Conservation (phyloP, 1,140 invertebrate genomes). For the Ganaspis sp. region DNA sequence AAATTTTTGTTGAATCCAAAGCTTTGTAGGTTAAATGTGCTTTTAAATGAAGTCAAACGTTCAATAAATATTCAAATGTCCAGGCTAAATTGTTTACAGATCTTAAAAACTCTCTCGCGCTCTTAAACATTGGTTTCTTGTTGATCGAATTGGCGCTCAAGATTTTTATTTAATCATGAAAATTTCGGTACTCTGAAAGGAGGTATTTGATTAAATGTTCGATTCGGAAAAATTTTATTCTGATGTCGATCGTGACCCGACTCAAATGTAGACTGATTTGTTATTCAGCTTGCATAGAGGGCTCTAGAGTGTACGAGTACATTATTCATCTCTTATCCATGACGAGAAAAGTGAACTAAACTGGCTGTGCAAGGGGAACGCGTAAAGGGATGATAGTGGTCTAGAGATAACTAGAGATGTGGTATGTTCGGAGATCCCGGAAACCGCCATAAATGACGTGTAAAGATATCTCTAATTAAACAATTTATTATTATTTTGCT, state of each 20-base stretch:
- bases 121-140: no score
- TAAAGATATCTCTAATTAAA: not conserved
- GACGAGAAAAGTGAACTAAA: slow-evolving; percentile 65
- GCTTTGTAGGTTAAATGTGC: no score
- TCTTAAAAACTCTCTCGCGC: no score
- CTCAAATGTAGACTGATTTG: slow-evolving; percentile 71
- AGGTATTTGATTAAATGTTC: not conserved
- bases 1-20: no score
- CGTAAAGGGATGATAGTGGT: not conserved
- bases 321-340: slow-evolving; percentile 74
- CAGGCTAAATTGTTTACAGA: no score
- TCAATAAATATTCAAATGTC: no score
- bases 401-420: not conserved
- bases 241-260: slow-evolving; percentile 68
- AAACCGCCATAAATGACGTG: not conserved
- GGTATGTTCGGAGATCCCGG: not conserved
- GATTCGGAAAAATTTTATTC: slow-evolving; percentile 45
- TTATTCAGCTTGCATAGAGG: slow-evolving; percentile 71
- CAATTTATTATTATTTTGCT: not conserved
- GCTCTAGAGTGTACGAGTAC: slow-evolving; percentile 64
- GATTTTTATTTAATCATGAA: not conserved
- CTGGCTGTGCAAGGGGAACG: slow-evolving; percentile 38
- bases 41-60: no score
- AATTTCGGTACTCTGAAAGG: not conserved
- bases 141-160: no score